phyloP scores from a whole-genome alignment of 2,888 invertebrate species.

The Oscheius sp. region DNA sequence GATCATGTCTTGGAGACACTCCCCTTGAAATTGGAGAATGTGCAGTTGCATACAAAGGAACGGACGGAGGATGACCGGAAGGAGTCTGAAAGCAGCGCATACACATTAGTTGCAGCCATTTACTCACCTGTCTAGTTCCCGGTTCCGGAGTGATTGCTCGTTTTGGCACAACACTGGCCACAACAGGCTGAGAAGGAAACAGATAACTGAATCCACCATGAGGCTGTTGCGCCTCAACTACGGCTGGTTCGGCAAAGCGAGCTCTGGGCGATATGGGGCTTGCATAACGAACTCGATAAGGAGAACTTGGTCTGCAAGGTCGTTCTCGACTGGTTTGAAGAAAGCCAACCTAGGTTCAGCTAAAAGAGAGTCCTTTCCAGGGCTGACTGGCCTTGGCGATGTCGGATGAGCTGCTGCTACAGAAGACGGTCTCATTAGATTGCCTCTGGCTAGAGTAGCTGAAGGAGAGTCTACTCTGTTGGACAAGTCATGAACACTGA shows the following conservation, averaged over 20 bases:
- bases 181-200: slow-evolving; percentile 65
- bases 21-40: slow-evolving; percentile 30
- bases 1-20: slow-evolving; percentile 31
- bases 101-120: background rate
- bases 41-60: slow-evolving; percentile 50
- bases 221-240: slow-evolving; percentile 55
- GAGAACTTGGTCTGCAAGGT: slow-evolving; percentile 18
- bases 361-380: slow-evolving; percentile 17
- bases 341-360: slow-evolving; percentile 12
- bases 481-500: slow-evolving; percentile 52
- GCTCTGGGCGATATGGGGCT: slow-evolving; percentile 53
- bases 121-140: slow-evolving; percentile 23
- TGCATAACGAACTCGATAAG: slow-evolving; percentile 15
- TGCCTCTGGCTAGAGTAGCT: slow-evolving; percentile 23
- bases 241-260: slow-evolving; percentile 62
- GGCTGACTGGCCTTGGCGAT: slow-evolving; percentile 48
- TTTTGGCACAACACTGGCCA: slow-evolving; percentile 55
- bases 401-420: slow-evolving; percentile 45
- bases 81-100: slow-evolving; percentile 20
- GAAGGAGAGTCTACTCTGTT: slow-evolving; percentile 46
- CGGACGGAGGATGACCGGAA: slow-evolving; percentile 44
- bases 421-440: slow-evolving; percentile 47
- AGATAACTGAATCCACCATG: slow-evolving; percentile 68
- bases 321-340: background rate
- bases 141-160: slow-evolving; percentile 59